Evolutionary conservation across 1,140 invertebrate genomes (phyloP).

Genomic region (Agraylea sexmaculata): DNA sequence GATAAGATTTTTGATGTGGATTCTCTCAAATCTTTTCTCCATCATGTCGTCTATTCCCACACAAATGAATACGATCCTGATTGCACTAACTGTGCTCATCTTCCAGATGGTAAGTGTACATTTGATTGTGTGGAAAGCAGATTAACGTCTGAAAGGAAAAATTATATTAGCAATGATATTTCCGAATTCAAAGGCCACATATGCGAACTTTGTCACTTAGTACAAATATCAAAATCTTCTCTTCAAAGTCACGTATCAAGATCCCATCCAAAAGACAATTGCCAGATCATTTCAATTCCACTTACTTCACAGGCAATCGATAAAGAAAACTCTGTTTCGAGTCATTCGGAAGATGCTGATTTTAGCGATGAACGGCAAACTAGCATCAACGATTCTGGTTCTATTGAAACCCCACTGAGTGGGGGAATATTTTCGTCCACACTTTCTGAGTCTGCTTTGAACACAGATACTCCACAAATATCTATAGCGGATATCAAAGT

Average conservation of each 20-base stretch:
- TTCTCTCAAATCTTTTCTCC: conserved; percentile 42
- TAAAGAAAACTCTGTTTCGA: too few relatives aligned
- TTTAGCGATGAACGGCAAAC: too few relatives aligned
- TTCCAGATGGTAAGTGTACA: too few relatives aligned
- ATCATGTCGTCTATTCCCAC: conserved; percentile 53
- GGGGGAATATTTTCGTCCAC: too few relatives aligned
- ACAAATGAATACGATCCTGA: conserved; percentile 57
- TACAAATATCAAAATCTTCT: conserved; percentile 47
- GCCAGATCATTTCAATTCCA: neutral
- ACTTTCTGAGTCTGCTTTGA: too few relatives aligned
- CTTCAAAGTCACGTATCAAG: conserved; percentile 45
- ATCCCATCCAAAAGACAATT: neutral
- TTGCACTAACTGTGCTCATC: conserved; percentile 47
- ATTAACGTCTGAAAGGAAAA: neutral
- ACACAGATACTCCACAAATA: too few relatives aligned
- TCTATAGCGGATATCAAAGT: too few relatives aligned
- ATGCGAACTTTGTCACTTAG: conserved; percentile 53
- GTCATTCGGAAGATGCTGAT: too few relatives aligned
- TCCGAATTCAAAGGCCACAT: conserved; percentile 46
- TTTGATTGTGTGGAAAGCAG: too few relatives aligned
- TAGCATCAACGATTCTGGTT: too few relatives aligned
- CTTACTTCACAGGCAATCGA: neutral
- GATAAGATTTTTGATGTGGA: conserved; percentile 28
- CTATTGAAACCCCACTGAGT: too few relatives aligned
- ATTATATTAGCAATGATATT: neutral